Evolutionary conservation across 2,113 vertebrate genomes (phyloP), one percentile per base, ranked within the genome.

Genomic region (Strix uralensis): DNA sequence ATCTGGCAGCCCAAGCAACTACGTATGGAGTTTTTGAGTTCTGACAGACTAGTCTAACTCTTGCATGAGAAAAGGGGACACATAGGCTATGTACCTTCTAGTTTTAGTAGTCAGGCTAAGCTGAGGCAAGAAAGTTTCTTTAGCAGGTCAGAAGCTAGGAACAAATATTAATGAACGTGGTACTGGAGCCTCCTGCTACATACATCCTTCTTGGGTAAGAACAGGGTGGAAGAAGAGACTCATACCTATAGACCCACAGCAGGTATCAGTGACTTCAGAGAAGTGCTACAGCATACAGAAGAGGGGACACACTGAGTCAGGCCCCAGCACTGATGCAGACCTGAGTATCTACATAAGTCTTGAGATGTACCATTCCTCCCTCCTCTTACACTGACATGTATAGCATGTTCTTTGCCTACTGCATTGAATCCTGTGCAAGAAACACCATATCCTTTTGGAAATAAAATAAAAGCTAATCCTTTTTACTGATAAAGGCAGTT

Each of bases 11-110:
- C 30, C 30, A 66, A 70, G 30, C 21, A 91, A 51, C 8, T 30
- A 55, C 1, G 21, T 0, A 42, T 0, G 2, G 25, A 67, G 20
- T 10, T 30, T 71, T 30, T 71, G 52, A 72, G 25, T 11, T 75
- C 26, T 18, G 19, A 55, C 11, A 79, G 81, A 30, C 20, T 15
- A 54, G 25, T 10, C 30, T 49, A 15, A 9, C 5, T 42, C 58
- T 52, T 61, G 36, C 34, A 36, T 30, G 15, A 63, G 11, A 63
- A 32, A 38, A 52, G 15, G 21, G 13, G 27, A 54, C 21, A 1
- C 5, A 5, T 0, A 15, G 15, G 42, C 9, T 38, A 25, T 0
- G 0, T 6, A 10, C 19, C 38, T 72, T 75, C 29, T 40, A 29
- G 32, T 49, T 57, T 36, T 32, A 49, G 18, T 65, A 0, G 2